Evolutionary conservation across 2,113 vertebrate species (phyloP), one percentile per base, ranked within the genome.

Genomic region (Empidonax alnorum): DNA sequence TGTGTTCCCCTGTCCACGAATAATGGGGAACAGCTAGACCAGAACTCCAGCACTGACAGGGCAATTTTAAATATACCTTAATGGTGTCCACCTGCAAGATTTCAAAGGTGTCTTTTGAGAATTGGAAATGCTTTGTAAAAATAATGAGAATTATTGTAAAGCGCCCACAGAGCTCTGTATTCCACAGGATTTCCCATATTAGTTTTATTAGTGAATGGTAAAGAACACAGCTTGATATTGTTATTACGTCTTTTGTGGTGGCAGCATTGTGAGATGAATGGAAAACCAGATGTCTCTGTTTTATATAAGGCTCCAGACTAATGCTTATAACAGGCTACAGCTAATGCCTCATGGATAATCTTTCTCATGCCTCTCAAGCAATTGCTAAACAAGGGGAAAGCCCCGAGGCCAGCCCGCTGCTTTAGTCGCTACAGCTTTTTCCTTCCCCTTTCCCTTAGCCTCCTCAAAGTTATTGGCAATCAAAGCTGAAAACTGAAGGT

Each of bases 401-500:
- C n/a, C 53, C 63, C 0, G 16, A 61, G 55, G 42, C 75, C 63
- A 87, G 72, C 47, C 58, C 5, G 3, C 68, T 67, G 14, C 67
- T 84, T 69, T 76, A 49, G 53, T 78, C 63, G 42, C 62, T 23
- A 30, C 28, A 52, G 28, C 39, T 78, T 94, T 84, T 89, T 42
- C 63, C 41, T 71, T 28, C 46, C 35, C 65, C 50, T 93, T 93
- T 59, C 68, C 81, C 78, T 76, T 23, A 24, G 28, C 50, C 53
- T 92, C 74, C 85, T 89, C 85, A 56, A 63, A 53, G 58, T 63
- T 49, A 66, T 5, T 63, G 47, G 88, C 95, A 95, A 90, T 95
- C 93, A 96, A 93, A 96, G 90, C 96, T 97, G 90, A 97, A 95
- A 97, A 97, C 84, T 91, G 96, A 96, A 96, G 95, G 88, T 93